These are phyloP conservation scores for Camponotus fellah DNA, from an alignment of 2,888 invertebrate genomes.

Conservation along the genomic window DNA sequence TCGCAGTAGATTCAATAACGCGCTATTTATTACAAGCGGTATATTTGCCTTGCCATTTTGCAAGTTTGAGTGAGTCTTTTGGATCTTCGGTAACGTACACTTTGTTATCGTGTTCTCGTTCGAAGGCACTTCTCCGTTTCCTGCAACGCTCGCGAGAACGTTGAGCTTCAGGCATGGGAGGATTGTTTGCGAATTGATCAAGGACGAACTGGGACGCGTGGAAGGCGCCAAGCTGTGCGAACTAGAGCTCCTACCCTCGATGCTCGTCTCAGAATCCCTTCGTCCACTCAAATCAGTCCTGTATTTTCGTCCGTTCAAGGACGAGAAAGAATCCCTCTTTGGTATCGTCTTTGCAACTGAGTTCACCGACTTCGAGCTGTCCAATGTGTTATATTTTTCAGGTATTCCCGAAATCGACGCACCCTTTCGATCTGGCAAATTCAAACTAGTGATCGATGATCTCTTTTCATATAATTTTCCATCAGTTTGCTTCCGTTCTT, in stretches of 20 bases:
- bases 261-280: conserved; percentile 76
- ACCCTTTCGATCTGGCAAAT: conserved; percentile 77
- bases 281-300: conserved; percentile 62
- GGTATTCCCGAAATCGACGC: conserved; percentile 76
- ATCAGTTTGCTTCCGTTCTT: conserved; percentile 61
- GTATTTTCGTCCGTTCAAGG: conserved; percentile 77
- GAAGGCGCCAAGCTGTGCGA: conserved; percentile 77
- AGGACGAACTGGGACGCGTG: conserved; percentile 80
- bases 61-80: conserved; percentile 78
- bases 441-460: conserved; percentile 80
- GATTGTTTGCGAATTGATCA: conserved; percentile 79
- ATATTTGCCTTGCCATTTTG: conserved; percentile 83
- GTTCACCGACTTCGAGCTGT: conserved; percentile 73
- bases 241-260: conserved; percentile 77
- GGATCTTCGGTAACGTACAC: conserved; percentile 74
- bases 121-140: conserved; percentile 65
- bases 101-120: conserved; percentile 67
- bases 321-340: conserved; percentile 78
- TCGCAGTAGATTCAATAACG: conserved; percentile 81
- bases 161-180: conserved; percentile 70
- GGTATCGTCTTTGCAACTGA: conserved; percentile 73
- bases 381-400: conserved; percentile 80
- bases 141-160: conserved; percentile 57
- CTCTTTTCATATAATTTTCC: conserved; percentile 74
- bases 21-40: conserved; percentile 83